Evolutionary conservation across 1,140 invertebrate genomes (phyloP), one percentile per base, ranked within the genome.

Genomic region (Sycobia sp.): DNA sequence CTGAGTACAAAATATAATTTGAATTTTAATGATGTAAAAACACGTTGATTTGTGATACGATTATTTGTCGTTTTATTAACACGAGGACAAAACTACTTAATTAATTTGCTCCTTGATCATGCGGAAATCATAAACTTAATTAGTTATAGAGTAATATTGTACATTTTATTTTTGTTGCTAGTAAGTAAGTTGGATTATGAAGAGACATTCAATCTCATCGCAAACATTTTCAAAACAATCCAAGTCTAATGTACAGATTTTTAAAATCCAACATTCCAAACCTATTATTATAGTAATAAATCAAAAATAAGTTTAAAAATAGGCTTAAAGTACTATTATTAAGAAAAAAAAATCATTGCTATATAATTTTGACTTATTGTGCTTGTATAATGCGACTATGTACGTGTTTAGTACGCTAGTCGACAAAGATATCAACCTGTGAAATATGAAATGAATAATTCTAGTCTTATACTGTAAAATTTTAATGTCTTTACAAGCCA

Each of bases 381-480:
- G n/a, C n/a, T n/a, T n/a, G n/a, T 34, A 2, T 36, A 10, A 49
- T 7, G 41, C 25, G 18, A 43, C 34, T 60, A 51, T 25, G 16
- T 47, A 51, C n/a, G 16, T 11, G 20, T 34, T 23, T 51, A 43
- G 20, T 32, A 29, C 34, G 14, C 22, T 38, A 49, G 44, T 62
- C 43, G 32, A 47, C n/a, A 36, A 46, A 32, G 38, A 29, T 47
- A 1, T 32, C 29, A 32, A 32, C 1, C 18, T 62, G 29, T 18
- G 16, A 36, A 49, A 50, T 25, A 25, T 23, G 14, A 46, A 49
- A 55, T 29, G 47, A 29, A 29, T 22, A 43, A 32, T 47, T 41
- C 8, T 62, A 49, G n/a, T 46, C 10, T 46, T 47, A 27, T 62
- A 49, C 29, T 32, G 32, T 55, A 62, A 27, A 47, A 49, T 62